Base-by-base conservation (phyloP, 2,113 vertebrate genomes). In the Rousettus leschenaultii region DNA sequence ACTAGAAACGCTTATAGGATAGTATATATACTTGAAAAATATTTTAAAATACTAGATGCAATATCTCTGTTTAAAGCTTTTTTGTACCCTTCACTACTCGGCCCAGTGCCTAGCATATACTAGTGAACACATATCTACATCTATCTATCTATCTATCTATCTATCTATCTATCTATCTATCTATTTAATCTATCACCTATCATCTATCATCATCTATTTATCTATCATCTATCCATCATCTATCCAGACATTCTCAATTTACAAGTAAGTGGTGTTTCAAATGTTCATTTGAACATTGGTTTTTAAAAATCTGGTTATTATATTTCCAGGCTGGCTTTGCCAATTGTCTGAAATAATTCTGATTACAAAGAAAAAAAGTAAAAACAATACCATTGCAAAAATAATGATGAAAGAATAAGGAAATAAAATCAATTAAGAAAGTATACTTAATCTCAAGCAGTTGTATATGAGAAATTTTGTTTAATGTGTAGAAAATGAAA, bases 381-480 rank as follows among this genome's bases (percentile, higher is more conserved):
- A 95, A 95, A 84, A 70, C 71, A 95, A 80, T 94, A 71, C 63
- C 21, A 80, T 15, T 59, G 19, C 40, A 86, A 85, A 95, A 85
- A n/a, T 51, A 77, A 94, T 73, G 77, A 95, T 89, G 82, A 95
- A 93, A 91, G 38, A 16, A 71, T 85, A 61, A 61, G 86, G 91
- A 95, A 94, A 61, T 70, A 61, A 94, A 97, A 93, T 93, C 93
- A 74, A 88, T 80, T 77, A 51, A 73, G 71, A 97, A 96, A 91
- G 22, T 74, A 7, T 22, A 28, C 16, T 77, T 89, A 86, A 91
- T 91, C n/a, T 40, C 21, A 26, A 95, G 21, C 22, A 88, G 26
- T 82, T 89, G 30, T 70, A 66, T 43, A 71, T 93, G 66, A 89
- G 51, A 94, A 94, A 74, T 68, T 91, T 92, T 82, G 14, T 86